A percentile compares a stretch with the other conserved stretches of the same genome.
Evolutionary conservation across 2,888 invertebrate genomes (phyloP).

Genomic region (Drosophila atripex): DNA sequence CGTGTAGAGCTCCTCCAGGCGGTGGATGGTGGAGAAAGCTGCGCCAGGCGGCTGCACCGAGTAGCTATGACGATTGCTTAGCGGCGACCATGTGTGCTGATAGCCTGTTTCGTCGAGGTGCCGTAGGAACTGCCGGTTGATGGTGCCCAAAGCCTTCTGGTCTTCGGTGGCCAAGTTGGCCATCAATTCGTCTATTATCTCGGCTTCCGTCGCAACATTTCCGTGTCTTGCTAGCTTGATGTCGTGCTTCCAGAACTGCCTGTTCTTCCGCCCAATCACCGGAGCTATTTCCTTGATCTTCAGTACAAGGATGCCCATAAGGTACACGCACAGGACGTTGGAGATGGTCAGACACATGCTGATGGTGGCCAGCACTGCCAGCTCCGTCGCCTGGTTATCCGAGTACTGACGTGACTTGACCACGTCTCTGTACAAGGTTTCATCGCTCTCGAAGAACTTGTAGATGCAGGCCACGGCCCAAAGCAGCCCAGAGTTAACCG

Average conservation of each 20-base stretch:
- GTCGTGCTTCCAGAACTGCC: slow-evolving; percentile 87
- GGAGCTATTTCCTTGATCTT: slow-evolving; percentile 89
- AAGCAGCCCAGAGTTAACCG: slow-evolving; percentile 90
- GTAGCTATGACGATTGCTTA: slow-evolving; percentile 63
- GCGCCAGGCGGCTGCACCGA: slow-evolving; percentile 32
- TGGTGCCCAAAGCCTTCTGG: slow-evolving; percentile 59
- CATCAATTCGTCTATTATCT: slow-evolving; percentile 82
- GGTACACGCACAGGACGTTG: slow-evolving; percentile 90
- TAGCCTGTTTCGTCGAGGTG: slow-evolving; percentile 68
- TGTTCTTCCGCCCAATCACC: slow-evolving; percentile 84
- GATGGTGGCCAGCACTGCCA: slow-evolving; percentile 87
- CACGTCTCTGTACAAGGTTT: slow-evolving; percentile 83
- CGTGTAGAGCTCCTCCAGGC: slow-evolving; percentile 74
- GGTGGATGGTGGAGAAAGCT: slow-evolving; percentile 71
- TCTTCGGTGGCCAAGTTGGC: slow-evolving; percentile 73
- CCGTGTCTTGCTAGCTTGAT: slow-evolving; percentile 86
- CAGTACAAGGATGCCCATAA: slow-evolving; percentile 88
- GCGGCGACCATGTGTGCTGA: slow-evolving; percentile 82
- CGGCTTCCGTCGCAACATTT: slow-evolving; percentile 82
- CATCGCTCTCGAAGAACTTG: slow-evolving; percentile 84
- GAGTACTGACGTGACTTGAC: slow-evolving; percentile 85
- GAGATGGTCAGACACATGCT: slow-evolving; percentile 89
- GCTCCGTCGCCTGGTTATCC: slow-evolving; percentile 86
- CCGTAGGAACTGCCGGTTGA: slow-evolving; percentile 67
- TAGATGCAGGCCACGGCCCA: slow-evolving; percentile 87